Evolutionary conservation across 2,888 invertebrate genomes (phyloP).

Genomic region (Harpalus rubripes): DNA sequence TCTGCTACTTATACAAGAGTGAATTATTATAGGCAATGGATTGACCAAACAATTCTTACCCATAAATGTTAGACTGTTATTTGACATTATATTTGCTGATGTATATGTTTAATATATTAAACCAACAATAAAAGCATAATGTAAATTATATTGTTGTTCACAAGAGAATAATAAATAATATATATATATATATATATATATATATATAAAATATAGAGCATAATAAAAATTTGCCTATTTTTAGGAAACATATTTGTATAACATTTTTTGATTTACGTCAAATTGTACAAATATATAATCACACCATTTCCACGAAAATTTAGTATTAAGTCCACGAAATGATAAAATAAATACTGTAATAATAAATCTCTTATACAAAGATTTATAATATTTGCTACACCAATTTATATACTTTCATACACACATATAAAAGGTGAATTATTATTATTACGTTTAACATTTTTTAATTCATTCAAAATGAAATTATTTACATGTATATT

Average conservation of each 20-base stretch:
- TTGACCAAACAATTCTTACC: conserved; percentile 39
- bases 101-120: no score
- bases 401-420: background rate
- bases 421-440: background rate
- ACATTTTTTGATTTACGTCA: conserved; percentile 2
- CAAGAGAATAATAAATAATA: no score
- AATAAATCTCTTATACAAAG: background rate
- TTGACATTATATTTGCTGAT: no score
- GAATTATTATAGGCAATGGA: conserved; percentile 59
- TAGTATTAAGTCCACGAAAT: background rate
- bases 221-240: background rate
- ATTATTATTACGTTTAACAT: background rate
- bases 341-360: conserved; percentile 8
- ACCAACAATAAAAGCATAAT: background rate
- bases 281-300: background rate
- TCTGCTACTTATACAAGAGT: conserved; percentile 46
- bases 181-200: no score
- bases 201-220: conserved; percentile 2
- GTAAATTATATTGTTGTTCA: background rate
- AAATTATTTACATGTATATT: conserved; percentile 7
- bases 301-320: background rate
- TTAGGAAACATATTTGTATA: background rate
- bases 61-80: background rate
- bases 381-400: background rate
- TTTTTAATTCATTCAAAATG: conserved; percentile 43